Evolutionary conservation across 2,113 vertebrate genomes (phyloP).

Genomic region (Hyperoodon ampullatus): DNA sequence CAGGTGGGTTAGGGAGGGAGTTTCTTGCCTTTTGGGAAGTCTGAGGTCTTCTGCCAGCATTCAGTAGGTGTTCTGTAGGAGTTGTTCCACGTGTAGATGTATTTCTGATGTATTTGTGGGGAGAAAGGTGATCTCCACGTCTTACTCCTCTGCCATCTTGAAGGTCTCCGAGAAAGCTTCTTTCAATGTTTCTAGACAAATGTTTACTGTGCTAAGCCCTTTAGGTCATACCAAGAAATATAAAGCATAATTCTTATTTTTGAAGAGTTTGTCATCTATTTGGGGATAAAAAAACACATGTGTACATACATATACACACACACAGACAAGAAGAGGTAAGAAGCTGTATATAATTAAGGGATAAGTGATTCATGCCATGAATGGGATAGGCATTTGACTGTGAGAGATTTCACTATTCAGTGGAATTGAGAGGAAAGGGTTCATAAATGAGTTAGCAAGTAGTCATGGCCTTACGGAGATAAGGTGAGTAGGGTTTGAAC

Average conservation of each 20-base stretch:
- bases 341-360: not conserved
- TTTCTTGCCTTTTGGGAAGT: too few species aligned
- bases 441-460: not conserved
- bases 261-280: not conserved
- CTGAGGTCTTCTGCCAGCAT: too few species aligned
- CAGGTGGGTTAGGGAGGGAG: too few species aligned
- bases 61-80: too few species aligned
- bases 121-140: too few species aligned
- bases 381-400: not conserved
- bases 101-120: too few species aligned
- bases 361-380: not conserved
- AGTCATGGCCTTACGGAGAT: not conserved
- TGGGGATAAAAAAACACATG: not conserved
- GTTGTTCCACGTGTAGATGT: too few species aligned
- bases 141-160: too few species aligned
- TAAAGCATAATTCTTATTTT: not conserved
- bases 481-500: not conserved
- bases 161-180: not conserved
- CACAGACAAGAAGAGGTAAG: not conserved
- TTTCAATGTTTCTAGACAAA: not conserved
- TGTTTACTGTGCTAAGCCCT: not conserved
- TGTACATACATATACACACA: too few species aligned
- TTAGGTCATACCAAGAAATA: not conserved
- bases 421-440: not conserved
- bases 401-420: not conserved